Evolutionary conservation across 1,140 invertebrate species (phyloP), one percentile per base, ranked within the genome.

Genomic region (Parapsyche elsis): DNA sequence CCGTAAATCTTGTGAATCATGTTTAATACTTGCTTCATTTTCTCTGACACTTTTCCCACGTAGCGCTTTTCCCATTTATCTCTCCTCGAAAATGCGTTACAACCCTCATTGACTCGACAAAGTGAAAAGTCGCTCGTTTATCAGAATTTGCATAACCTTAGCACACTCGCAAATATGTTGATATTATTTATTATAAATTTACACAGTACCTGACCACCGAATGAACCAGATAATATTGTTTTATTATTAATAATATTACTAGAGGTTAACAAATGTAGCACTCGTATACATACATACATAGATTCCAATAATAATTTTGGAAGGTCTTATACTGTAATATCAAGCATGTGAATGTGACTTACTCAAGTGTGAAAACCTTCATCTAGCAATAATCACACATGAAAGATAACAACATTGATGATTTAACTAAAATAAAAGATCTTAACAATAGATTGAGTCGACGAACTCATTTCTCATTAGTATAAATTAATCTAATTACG

Each of bases 71-170:
- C 24, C 64, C 24, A 24, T 26, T 23, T 67, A 64, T 64, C 9
- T 26, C 10, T 67, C 21, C 24, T 26, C 24, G 23, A 67, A 61
- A 67, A 67, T 61, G 16, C 57, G 57, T 61, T 61, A 61, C 64
- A 67, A 26, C 64, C 64, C 64, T 67, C 64, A 67, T 67, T 67
- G 64, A 67, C 23, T 67, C 64, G 64, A 67, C 64, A 26, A 67
- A 19, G 64, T 67, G 64, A 67, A 67, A 67, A 67, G 24, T 67
- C 21, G 21, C 64, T 24, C 21, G 64, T 67, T 67, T 67, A 67
- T 67, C 64, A 67, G 24, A 14, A 67, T 67, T 67, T 67, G 24
- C 64, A 67, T 67, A 67, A 23, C 21, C 21, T 26, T 23, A n/a
- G 24, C 64, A 2, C 24, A 16, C 64, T 30, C 64, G 64, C 64